Conservation (phyloP, 2,113 vertebrate genomes). For the Hoplias malabaricus region DNA sequence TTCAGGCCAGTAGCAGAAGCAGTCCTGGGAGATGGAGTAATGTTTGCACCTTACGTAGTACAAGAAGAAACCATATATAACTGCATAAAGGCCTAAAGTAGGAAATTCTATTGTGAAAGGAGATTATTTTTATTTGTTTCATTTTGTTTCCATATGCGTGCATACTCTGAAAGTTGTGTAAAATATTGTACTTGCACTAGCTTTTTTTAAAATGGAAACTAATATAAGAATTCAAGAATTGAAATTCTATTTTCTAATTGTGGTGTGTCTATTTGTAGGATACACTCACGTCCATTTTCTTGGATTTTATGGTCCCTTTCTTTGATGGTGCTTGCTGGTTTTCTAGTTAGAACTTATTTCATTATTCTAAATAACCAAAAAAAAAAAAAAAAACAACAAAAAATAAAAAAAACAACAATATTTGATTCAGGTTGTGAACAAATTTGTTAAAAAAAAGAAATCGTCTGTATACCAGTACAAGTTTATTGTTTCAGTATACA, state of each 20-base stretch:
- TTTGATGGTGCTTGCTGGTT: conserved; percentile 97
- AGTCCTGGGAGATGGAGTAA: conserved; percentile 76
- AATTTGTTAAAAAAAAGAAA: conserved; percentile 91
- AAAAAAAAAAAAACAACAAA: no score
- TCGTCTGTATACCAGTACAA: conserved; percentile 96
- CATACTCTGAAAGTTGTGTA: conserved; percentile 96
- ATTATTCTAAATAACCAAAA: conserved; percentile 90
- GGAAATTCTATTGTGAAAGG: conserved; percentile 88
- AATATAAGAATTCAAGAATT: conserved; percentile 87
- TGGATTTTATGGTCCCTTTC: conserved; percentile 95
- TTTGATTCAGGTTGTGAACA: conserved; percentile 98
- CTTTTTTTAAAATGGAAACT: conserved; percentile 81
- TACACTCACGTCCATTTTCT: conserved; percentile 93
- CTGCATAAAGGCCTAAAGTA: conserved; percentile 85
- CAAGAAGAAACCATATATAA: conserved; percentile 75
- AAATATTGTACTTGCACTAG: conserved; percentile 98
- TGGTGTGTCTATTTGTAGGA: conserved; percentile 98
- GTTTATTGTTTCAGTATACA: conserved; percentile 97
- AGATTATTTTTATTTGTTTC: conserved; percentile 61
- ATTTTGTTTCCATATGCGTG: conserved; percentile 85
- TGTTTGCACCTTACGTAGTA: conserved; percentile 88
- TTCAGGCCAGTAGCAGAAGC: conserved; percentile 76
- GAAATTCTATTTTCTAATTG: conserved; percentile 97
- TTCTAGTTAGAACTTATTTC: conserved; percentile 97
- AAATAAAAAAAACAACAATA: no score